Base-by-base conservation (phyloP, 2,797 vertebrate genomes). In the Tachyglossus aculeatus region DNA sequence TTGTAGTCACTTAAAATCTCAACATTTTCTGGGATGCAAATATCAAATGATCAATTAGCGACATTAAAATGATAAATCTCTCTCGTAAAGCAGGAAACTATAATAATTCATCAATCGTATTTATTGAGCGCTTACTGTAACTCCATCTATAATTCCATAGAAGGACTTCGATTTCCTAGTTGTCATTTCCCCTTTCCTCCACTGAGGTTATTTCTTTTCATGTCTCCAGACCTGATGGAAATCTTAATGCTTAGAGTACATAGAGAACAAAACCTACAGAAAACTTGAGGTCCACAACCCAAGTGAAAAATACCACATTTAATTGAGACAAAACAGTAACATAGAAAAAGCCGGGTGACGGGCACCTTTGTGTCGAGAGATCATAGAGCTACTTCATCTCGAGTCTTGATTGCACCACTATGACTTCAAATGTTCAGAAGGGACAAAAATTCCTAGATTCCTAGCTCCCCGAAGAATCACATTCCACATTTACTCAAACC, bases 251-350 rank as follows among this genome's bases (percentile, higher is more conserved):
- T 18, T 9, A 48, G 29, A 48, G 15, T 48, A 48, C 25, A 45
- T 19, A 47, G 10, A 2, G 13, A 24, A 48, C 21, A 44, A 16
- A 12, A 16, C 14, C 25, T 25, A 47, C 13, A 25, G 22, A 47
- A 48, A 29, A 48, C 15, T 4, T 8, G 7, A 44, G 15, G 16
- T 48, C 80, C 18, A 65, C 1, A 1, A 18, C 0, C 25, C 74
- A 47, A 57, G 43, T 72, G 66, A 24, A 45, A 88, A 89, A 86
- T 64, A 53, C 9, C 24, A 19, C 53, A 1, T 62, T 89, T 85
- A 74, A 79, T 84, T 84, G 64, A 77, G 58, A 76, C 15, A 32
- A 22, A 79, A 66, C 32, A 74, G 70, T 31, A 41, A 64, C 27
- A 78, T 27, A 77, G 80, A 78, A 76, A 24, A 55, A 75, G 47